Evolutionary conservation across 2,797 vertebrate species (phyloP), one percentile per base, ranked within the genome.

Genomic region (Catamblyrhynchus diadema): DNA sequence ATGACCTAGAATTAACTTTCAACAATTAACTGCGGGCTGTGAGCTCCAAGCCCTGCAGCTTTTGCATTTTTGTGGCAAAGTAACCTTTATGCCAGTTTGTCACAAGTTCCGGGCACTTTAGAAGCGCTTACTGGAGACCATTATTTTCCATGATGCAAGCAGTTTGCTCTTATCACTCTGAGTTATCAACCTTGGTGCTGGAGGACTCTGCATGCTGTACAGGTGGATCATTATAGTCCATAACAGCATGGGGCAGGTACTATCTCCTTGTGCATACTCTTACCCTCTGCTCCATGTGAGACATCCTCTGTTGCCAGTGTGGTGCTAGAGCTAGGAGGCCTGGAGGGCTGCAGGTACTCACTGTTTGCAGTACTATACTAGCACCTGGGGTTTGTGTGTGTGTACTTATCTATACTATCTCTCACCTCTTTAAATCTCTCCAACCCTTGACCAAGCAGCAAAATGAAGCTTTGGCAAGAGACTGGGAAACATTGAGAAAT

Each of bases 61-160:
- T 95, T 90, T 83, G 81, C 88, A 86, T 92, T 94, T 95, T 93
- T 96, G 96, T 91, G 93, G 93, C 92, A 96, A 93, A 97, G 94
- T 95, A 98, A 97, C 95, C 95, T 97, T 97, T 97, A 97, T 97
- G 95, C 97, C 77, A 95, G 93, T 95, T 97, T 97, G 95, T 97
- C 97, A 97, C 95, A 97, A 96, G 96, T 97, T 96, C 97, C 96
- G 95, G 90, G 93, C 89, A 83, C 97, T 97, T 96, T 33, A 95
- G 97, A 98, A 97, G 85, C 4, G 75, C 96, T 97, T 90, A 72
- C 93, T 30, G 81, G 74, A 84, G 85, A 94, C 90, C 96, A 94
- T 96, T 96, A 97, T 91, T 98, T 98, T 97, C 98, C 98, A 97
- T 98, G 98, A 98, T 97, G 98, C 96, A 98, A 97, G 97, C 97